phyloP scores from a whole-genome alignment of 2,888 invertebrate species.

The Escarpia spicata region DNA sequence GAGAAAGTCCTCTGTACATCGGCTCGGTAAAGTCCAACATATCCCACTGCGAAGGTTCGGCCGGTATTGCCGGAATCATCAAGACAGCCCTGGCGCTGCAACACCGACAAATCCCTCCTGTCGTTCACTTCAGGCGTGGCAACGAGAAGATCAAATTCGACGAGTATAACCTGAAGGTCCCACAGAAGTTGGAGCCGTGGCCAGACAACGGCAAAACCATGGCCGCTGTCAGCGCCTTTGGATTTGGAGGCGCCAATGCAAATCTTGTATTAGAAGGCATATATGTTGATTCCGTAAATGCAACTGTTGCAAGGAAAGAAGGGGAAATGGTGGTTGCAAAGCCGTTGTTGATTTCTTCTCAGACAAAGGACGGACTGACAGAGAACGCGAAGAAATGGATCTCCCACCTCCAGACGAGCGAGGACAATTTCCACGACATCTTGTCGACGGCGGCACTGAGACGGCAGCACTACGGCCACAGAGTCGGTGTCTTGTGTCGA shows the following conservation, averaged over 20 bases:
- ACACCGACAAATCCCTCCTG: too few species aligned
- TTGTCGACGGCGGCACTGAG: neutral
- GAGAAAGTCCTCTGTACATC: neutral
- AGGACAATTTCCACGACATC: neutral
- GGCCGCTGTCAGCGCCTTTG: neutral
- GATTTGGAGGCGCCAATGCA: slow-evolving; percentile 18
- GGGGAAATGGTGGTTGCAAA: neutral
- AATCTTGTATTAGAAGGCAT: neutral
- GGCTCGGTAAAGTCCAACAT: neutral
- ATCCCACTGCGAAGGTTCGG: neutral
- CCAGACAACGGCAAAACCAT: neutral
- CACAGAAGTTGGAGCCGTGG: neutral
- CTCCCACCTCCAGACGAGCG: neutral
- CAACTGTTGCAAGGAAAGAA: too few species aligned
- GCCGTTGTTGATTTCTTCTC: neutral
- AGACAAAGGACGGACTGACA: neutral
- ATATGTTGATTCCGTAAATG: neutral
- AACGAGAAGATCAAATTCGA: neutral
- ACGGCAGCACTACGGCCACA: neutral
- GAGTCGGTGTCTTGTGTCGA: neutral
- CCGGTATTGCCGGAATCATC: neutral
- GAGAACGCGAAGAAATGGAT: neutral
- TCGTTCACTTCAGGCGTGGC: too few species aligned
- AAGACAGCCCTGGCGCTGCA: too few species aligned
- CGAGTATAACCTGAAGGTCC: neutral